Percentiles rank a stretch among this genome's conserved stretches.
These are phyloP conservation scores for Sinosuthora webbiana DNA, from an alignment of 2,113 vertebrate genomes.

Conservation along the genomic window DNA sequence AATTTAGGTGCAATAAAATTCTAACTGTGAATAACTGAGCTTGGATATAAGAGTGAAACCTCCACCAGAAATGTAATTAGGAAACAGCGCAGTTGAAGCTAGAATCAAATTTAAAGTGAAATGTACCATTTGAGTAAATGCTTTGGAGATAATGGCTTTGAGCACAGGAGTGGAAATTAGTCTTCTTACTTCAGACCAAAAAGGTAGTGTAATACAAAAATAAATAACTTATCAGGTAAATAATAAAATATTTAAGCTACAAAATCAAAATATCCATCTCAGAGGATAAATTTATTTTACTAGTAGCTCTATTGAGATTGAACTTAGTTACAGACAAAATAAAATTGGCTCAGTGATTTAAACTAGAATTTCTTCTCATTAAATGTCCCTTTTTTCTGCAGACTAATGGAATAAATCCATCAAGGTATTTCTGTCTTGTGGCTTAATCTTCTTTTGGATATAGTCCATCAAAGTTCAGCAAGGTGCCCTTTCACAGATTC, in stretches of 20 bases:
- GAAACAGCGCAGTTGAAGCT: slow-evolving; percentile 12
- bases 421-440: not conserved
- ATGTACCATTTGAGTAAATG: slow-evolving; percentile 14
- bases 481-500: not conserved
- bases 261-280: not conserved
- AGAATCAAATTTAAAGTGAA: slow-evolving; percentile 49
- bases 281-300: not conserved
- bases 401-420: slow-evolving; percentile 7
- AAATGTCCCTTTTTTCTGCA: not conserved
- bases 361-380: not conserved
- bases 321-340: not conserved
- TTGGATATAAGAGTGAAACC: slow-evolving; percentile 14
- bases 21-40: slow-evolving; percentile 42
- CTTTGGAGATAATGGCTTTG: not conserved
- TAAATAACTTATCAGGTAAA: not conserved
- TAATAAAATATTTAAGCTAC: slow-evolving; percentile 31
- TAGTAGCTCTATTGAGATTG: not conserved
- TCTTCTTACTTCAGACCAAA: not conserved
- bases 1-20: slow-evolving; percentile 62
- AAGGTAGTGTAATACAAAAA: not conserved
- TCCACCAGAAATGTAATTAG: slow-evolving; percentile 44
- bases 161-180: not conserved
- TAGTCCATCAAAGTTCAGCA: not conserved
- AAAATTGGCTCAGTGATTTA: slow-evolving; percentile 10
- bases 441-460: not conserved